These are phyloP conservation scores for Eurosta solidaginis DNA, from an alignment of 1,140 invertebrate genomes.

Conservation along the genomic window DNA sequence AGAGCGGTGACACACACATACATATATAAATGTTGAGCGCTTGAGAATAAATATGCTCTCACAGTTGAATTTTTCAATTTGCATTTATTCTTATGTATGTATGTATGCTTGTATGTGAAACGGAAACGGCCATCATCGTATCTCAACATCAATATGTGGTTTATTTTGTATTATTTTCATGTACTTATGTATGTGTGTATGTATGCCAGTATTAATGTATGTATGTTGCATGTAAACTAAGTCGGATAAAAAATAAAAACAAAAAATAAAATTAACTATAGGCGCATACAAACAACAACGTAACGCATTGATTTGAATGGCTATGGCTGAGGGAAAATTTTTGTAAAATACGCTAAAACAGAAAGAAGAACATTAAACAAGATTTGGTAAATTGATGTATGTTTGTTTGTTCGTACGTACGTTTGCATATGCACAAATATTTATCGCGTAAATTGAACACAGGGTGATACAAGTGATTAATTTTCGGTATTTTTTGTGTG, in stretches of 20 bases:
- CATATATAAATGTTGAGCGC: too few relatives aligned
- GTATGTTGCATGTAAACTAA: neutral
- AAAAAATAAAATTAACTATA: neutral
- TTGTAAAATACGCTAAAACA: neutral
- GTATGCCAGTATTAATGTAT: neutral
- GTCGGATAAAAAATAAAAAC: neutral
- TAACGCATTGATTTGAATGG: neutral
- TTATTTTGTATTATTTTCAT: slow-evolving; percentile 31
- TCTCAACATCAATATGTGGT: slow-evolving; percentile 27
- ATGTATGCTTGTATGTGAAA: slow-evolving; percentile 39
- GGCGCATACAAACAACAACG: neutral
- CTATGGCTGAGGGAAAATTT: neutral
- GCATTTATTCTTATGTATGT: neutral
- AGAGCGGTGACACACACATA: neutral
- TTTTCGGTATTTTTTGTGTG: neutral
- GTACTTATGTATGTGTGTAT: neutral
- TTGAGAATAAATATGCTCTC: neutral
- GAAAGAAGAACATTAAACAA: neutral
- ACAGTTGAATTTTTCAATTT: neutral
- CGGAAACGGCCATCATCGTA: slow-evolving; percentile 59
- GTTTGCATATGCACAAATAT: neutral
- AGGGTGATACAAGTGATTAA: neutral
- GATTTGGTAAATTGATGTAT: neutral
- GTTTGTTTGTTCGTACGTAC: neutral
- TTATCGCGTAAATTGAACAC: neutral